Percentiles rank a stretch among this genome's conserved stretches.
Conservation (phyloP, 1,140 invertebrate species). For the Drosophila pallidifrons region DNA sequence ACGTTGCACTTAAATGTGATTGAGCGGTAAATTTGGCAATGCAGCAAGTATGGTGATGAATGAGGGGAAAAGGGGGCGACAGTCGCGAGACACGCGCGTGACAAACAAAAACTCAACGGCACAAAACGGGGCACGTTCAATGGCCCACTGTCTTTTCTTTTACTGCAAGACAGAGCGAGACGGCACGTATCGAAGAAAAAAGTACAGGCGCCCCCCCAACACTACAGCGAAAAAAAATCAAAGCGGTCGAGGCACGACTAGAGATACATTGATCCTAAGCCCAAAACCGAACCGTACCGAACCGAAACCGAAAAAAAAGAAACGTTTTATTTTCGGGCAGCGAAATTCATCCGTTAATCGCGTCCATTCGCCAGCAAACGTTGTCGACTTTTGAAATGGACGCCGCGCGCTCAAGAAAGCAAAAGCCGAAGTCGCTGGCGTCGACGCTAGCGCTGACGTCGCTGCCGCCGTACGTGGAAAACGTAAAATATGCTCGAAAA, state of each 20-base stretch:
- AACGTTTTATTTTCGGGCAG: slow-evolving; percentile 14
- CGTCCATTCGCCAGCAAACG: slow-evolving; percentile 81
- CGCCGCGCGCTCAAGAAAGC: slow-evolving; percentile 76
- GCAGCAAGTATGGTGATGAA: neutral
- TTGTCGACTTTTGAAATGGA: slow-evolving; percentile 82
- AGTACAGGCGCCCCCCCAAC: slow-evolving; percentile 67
- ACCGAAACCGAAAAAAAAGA: slow-evolving; percentile 36
- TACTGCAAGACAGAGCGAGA: neutral
- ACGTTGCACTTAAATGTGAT: slow-evolving; percentile 27
- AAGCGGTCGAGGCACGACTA: too few relatives aligned
- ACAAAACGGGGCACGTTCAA: slow-evolving; percentile 48
- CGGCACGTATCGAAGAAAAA: slow-evolving; percentile 54
- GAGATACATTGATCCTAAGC: too few relatives aligned
- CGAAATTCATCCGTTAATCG: slow-evolving; percentile 77
- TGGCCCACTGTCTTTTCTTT: slow-evolving; percentile 12
- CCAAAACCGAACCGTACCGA: too few relatives aligned
- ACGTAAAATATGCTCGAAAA: slow-evolving; percentile 79
- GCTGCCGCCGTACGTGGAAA: slow-evolving; percentile 66
- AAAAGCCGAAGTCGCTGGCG: slow-evolving; percentile 65
- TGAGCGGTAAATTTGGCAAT: neutral
- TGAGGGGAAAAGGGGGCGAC: neutral
- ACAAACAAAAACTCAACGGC: slow-evolving; percentile 45
- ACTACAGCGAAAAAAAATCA: slow-evolving; percentile 29
- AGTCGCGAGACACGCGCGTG: slow-evolving; percentile 63
- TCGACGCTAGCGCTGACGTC: neutral